phyloP scores from a whole-genome alignment of 2,113 vertebrate genomes.

The Cyprinus carpio region DNA sequence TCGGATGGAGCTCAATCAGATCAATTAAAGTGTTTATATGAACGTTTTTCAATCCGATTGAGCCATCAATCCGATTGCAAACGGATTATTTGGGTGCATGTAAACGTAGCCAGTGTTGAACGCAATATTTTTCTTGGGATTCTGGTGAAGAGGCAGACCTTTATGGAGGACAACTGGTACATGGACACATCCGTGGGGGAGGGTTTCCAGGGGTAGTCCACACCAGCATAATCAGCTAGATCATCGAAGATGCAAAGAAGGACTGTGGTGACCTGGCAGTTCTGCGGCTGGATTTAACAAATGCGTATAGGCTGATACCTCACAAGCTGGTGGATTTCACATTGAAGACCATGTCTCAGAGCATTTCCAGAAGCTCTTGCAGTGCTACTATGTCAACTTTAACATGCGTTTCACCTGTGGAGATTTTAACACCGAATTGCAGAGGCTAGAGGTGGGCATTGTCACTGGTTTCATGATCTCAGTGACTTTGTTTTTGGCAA shows the following conservation, averaged over 20 bases:
- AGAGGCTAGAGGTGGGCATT: conserved; percentile 19
- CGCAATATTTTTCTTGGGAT: conserved; percentile 10
- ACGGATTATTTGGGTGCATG: no score
- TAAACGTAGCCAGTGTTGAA: no score
- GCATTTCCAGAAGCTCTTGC: neutral
- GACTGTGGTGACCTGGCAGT: conserved; percentile 22
- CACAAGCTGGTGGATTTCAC: neutral
- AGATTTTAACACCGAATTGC: conserved; percentile 4
- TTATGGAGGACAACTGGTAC: conserved; percentile 17
- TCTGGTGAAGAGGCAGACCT: neutral
- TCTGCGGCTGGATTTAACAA: conserved; percentile 19
- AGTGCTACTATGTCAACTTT: conserved; percentile 7
- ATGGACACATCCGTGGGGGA: conserved; percentile 4
- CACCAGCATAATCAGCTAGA: neutral
- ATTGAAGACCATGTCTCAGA: neutral
- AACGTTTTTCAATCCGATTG: no score
- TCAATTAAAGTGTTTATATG: no score
- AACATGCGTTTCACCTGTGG: conserved; percentile 26
- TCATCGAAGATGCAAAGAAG: conserved; percentile 7
- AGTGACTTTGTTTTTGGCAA: no score
- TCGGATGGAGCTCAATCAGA: no score
- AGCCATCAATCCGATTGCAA: no score
- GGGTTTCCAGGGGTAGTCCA: neutral
- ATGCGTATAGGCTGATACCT: neutral
- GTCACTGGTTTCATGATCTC: no score